Base-by-base conservation (phyloP, 2,888 invertebrate species). In the Myopa tessellatipennis region DNA sequence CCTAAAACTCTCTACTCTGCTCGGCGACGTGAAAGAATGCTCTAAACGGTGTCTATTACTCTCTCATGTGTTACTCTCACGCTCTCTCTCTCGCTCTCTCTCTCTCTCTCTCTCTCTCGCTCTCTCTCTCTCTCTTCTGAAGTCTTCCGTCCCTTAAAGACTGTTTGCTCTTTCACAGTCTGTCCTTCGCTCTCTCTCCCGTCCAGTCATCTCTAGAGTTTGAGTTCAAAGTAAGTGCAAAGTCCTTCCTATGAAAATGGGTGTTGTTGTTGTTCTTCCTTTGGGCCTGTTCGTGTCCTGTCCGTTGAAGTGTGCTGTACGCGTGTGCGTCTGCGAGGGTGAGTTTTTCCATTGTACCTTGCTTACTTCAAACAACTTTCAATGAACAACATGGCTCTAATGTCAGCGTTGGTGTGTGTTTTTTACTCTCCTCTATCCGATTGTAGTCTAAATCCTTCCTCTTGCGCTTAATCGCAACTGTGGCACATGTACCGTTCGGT, bases 401-500 rank as follows among this genome's bases (percentile, higher is more conserved):
- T 50, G 14, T 18, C 16, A 36, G n/a, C 52, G 70, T 52, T 55
- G 55, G 70, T 70, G 55, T 70, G 36, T 70, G 26, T 55, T 55
- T 8, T 65, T 38, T 52, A 16, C 16, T 18, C 12, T 26, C 70
- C 36, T 70, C 34, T 70, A 70, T 70, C 70, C 50, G 26, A 70
- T 55, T 55, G 55, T 12, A 5, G 5, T 55, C 55, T 70, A 55
- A 52, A 26, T 55, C 50, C 45, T 69, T 52, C 70, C 10, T 16
- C 55, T 45, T 45, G 4, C 70, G 55, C 70, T 36, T 55, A 34
- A 70, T 50, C 36, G 55, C 34, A 55, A 36, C 26, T 55, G 70
- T 55, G 70, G 52, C 70, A 70, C 70, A 34, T 55, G 36, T 34
- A 50, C 69, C 34, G 52, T 52, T 69, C 18, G n/a, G 52, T 69